Evolutionary conservation across 2,888 invertebrate species (phyloP), one percentile per base, ranked within the genome.

Genomic region (Anagyrus pseudococci): DNA sequence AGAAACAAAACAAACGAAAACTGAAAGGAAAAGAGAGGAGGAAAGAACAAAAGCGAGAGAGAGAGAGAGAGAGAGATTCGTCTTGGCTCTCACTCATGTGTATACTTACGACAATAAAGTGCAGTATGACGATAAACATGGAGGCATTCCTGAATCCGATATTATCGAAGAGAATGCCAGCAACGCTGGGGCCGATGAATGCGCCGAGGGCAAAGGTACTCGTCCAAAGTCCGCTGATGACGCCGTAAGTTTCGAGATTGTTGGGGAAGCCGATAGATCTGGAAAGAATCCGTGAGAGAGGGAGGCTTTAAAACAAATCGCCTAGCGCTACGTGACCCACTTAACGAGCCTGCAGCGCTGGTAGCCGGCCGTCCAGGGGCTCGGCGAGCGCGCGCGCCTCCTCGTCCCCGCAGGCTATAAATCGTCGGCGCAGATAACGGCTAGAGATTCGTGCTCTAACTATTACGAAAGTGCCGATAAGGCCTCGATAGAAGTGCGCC

Each of bases 181-280:
- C 87, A 1, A 91, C 83, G 0, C 91, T 90, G 1, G 93, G 93
- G 0, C 93, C 93, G 53, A 93, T 87, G 79, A 93, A 93, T 1
- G 93, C 92, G 0, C 96, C 96, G 10, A 96, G 83, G 0, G 95
- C 94, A 74, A 95, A 94, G 0, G 92, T 89, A 1, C 94, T 93
- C 1, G 95, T 94, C 90, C 94, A 96, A 72, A 96, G 84, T 0
- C 94, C 96, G 0, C 95, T 94, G 8, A 95, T 90, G 40, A 95
- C 83, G 0, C 95, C 95, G 75, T 93, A 95, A 0, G 96, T 96
- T 75, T 93, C 92, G 68, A 95, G 85, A 66, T 89, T 91, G 79
- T 96, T 93, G 0, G 92, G 90, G 69, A 94, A 88, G 1, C 92
- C 92, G 69, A 87, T 84, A 0, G 85, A 83, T 72, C 92, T 92